Evolutionary conservation across 35 echinoderm and acorn worm genomes (phyloP), one percentile per base, ranked within the genome.

Genomic region (Ophiothrix spiculata): DNA sequence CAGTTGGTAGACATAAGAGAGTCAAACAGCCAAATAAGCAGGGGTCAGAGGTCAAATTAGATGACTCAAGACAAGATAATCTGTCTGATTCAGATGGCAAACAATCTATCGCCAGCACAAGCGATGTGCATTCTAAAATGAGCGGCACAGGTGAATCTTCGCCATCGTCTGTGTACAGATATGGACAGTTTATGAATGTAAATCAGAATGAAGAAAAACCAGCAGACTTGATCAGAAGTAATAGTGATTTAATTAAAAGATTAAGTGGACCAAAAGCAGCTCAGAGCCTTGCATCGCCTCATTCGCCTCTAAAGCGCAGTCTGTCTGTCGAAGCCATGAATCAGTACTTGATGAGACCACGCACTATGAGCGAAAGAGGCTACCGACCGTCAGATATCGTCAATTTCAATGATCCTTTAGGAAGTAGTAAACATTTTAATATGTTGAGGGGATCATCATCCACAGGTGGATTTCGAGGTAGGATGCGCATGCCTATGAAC

Each of bases 311-410:
- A 2, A 69, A 69, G 25, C 60, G 60, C 29, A 69, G 60, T 69
- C 23, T 25, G 23, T 69, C 60, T 2, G 60, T 69, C 17, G 60
- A 69, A 12, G 60, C 60, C 3, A 15, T 69, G 60, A 69, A 69
- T 69, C 60, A 6, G 60, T 69, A n/a, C 29, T 69, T 69, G 3
- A 69, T 69, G 60, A 69, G 60, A 69, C 60, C 60, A 25, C 60
- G 60, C 60, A 69, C 60, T 12, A 25, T 69, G 25, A 69, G 60
- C 60, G 60, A 69, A n/a, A 69, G 60, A 69, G 60, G 60, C 60
- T 25, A 6, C 23, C 25, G 8, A 10, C 60, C 17, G 25, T 69
- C 60, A n/a, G 60, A 69, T 12, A n/a, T 69, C 1, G n/a, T n/a
- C n/a, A 69, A 69, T 69, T 25, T 69, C 29, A 10, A 12, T 25